Evolutionary conservation across 2,888 invertebrate genomes (phyloP).

Genomic region (Xanthostigma xanthostigma): DNA sequence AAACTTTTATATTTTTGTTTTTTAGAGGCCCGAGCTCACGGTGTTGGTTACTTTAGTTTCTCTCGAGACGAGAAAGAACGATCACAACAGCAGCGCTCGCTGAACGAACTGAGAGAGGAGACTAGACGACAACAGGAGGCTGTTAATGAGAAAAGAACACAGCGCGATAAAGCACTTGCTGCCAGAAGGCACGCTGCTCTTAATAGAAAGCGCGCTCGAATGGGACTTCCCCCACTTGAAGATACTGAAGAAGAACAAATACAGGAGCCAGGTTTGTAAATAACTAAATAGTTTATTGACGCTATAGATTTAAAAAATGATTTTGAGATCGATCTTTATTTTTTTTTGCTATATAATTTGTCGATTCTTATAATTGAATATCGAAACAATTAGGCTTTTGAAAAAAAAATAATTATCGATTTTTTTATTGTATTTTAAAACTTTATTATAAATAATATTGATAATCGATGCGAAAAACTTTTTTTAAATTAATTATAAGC

Average conservation of each 20-base stretch:
- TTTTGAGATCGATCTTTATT: too few species aligned
- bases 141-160: slow-evolving; percentile 40
- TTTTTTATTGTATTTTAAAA: too few species aligned
- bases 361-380: too few species aligned
- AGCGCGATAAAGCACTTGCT: slow-evolving; percentile 50
- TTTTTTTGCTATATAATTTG: too few species aligned
- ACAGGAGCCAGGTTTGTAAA: not conserved
- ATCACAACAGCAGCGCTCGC: slow-evolving; percentile 61
- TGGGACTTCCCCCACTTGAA: slow-evolving; percentile 55
- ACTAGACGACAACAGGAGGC: slow-evolving; percentile 53
- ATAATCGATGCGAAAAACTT: too few species aligned
- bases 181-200: slow-evolving; percentile 57
- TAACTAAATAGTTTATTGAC: not conserved
- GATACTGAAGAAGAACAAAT: slow-evolving; percentile 21
- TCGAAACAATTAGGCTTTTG: too few species aligned
- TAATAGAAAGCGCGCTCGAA: slow-evolving; percentile 53
- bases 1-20: slow-evolving; percentile 5
- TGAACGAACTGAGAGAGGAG: slow-evolving; percentile 53
- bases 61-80: slow-evolving; percentile 73
- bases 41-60: slow-evolving; percentile 84
- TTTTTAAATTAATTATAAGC: too few species aligned
- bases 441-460: too few species aligned
- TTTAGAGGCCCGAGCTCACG: slow-evolving; percentile 78
- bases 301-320: too few species aligned
- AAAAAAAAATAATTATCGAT: too few species aligned